Evolutionary conservation across 1,140 invertebrate species (phyloP).

Genomic region (Macrotrachela quadricornifera): DNA sequence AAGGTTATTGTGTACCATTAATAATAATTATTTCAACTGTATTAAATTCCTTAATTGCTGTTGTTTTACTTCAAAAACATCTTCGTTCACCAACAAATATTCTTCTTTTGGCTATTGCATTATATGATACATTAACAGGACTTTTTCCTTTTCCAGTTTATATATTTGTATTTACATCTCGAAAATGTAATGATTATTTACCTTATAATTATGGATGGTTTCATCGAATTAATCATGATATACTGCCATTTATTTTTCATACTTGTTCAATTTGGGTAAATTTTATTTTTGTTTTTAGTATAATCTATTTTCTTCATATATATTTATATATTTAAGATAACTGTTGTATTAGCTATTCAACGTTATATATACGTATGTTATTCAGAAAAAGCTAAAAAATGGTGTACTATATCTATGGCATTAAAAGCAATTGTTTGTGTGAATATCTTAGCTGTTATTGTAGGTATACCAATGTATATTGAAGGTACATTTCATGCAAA

Average conservation of each 20-base stretch:
- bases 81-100: conserved; percentile 47
- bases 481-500: background rate
- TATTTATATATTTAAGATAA: background rate
- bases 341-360: background rate
- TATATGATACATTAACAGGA: conserved; percentile 73
- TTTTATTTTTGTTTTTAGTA: no score
- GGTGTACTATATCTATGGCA: background rate
- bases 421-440: background rate
- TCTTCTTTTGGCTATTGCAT: conserved; percentile 56
- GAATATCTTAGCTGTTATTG: background rate
- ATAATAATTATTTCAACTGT: conserved; percentile 64
- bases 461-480: background rate
- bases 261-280: conserved; percentile 72
- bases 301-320: conserved; percentile 19
- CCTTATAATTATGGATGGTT: conserved; percentile 41
- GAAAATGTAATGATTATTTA: conserved; percentile 44
- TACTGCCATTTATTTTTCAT: conserved; percentile 61
- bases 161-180: conserved; percentile 69
- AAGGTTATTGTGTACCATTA: conserved; percentile 38
- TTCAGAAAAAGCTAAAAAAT: no score
- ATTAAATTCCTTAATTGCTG: conserved; percentile 62
- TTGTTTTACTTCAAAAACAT: conserved; percentile 42
- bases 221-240: conserved; percentile 12
- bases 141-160: conserved; percentile 62
- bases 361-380: background rate